These are phyloP conservation scores for Akabosia matsudoensis DNA, from an alignment of 1,140 invertebrate genomes.

Conservation along the genomic window DNA sequence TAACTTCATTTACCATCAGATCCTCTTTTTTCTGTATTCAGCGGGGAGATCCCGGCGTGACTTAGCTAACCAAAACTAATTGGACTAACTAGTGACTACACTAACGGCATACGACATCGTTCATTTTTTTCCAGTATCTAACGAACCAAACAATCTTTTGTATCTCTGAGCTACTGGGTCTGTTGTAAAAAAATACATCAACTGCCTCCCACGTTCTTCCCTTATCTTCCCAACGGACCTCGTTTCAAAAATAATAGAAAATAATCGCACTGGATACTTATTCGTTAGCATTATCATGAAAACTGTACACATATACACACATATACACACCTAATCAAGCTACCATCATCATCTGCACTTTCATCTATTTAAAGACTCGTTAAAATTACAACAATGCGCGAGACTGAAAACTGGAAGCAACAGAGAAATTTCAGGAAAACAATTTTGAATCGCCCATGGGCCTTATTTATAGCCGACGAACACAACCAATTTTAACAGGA, in stretches of 20 bases:
- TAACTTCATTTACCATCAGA: background rate
- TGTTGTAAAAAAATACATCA: too few species aligned
- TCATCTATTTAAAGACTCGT: too few species aligned
- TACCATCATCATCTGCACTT: background rate
- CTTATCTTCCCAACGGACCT: background rate
- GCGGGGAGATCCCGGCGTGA: background rate
- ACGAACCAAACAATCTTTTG: background rate
- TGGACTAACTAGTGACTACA: background rate
- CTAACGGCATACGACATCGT: background rate
- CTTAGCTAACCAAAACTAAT: slow-evolving; percentile 12
- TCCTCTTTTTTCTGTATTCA: background rate
- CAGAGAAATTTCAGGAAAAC: too few species aligned
- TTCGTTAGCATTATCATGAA: too few species aligned
- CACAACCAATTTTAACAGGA: too few species aligned
- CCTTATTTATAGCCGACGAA: too few species aligned
- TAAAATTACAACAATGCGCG: too few species aligned
- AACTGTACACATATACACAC: background rate
- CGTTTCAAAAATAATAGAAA: background rate
- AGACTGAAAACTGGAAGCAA: too few species aligned
- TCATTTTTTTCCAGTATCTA: background rate
- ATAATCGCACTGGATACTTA: background rate
- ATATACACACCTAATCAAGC: background rate
- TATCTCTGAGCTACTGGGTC: too few species aligned
- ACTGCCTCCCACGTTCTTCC: background rate
- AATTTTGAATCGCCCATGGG: too few species aligned